Evolutionary conservation across 2,797 vertebrate species (phyloP).

Genomic region (Vireo griseus): DNA sequence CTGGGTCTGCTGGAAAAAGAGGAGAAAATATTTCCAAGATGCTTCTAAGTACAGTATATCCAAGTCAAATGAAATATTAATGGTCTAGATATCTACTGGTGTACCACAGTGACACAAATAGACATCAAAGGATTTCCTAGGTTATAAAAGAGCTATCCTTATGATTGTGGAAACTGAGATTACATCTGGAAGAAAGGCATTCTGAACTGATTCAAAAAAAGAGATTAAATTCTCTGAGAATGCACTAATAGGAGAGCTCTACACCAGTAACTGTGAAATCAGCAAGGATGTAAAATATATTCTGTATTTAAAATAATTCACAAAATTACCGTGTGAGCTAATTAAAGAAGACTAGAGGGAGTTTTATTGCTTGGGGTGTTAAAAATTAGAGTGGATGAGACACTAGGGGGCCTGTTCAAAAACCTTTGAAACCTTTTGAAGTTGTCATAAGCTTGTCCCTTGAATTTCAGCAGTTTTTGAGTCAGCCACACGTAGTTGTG

Average conservation of each 20-base stretch:
- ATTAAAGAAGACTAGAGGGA: slow-evolving; percentile 52
- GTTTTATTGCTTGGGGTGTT: slow-evolving; percentile 25
- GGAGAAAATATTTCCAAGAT: neutral
- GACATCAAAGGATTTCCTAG: neutral
- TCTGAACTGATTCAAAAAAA: neutral
- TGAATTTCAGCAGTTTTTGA: slow-evolving; percentile 23
- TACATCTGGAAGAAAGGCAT: neutral
- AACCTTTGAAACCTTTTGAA: slow-evolving; percentile 46
- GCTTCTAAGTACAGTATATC: neutral
- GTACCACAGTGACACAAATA: neutral
- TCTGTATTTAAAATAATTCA: slow-evolving; percentile 51
- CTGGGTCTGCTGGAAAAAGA: neutral
- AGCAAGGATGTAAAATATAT: neutral
- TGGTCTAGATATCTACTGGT: neutral
- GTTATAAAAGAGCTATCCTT: neutral
- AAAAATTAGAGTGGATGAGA: slow-evolving; percentile 17
- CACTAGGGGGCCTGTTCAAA: slow-evolving; percentile 47
- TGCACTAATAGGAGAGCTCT: neutral
- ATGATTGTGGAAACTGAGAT: neutral
- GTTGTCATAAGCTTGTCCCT: slow-evolving; percentile 1
- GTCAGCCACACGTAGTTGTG: neutral
- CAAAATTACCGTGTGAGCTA: slow-evolving; percentile 38
- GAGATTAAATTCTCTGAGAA: neutral
- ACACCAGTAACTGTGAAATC: slow-evolving; percentile 6
- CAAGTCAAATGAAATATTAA: slow-evolving; percentile 21